Conservation (phyloP, 2,888 invertebrate species). For the Dione juno region DNA sequence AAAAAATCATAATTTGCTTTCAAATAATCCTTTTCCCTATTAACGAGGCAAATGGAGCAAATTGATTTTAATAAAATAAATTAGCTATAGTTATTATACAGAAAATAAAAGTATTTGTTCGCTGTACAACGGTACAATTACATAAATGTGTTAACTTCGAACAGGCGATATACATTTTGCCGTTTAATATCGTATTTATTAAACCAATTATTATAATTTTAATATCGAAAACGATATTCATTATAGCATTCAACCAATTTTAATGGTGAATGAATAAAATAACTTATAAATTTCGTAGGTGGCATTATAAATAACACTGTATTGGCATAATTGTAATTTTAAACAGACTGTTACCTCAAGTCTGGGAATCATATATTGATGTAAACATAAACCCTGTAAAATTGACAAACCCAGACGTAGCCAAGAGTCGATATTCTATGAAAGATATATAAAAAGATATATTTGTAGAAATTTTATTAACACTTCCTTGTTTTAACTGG, state of each 20-base stretch:
- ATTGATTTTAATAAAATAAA: conserved; percentile 25
- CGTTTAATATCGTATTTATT: background rate
- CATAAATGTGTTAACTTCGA: background rate
- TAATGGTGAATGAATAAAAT: too few relatives aligned
- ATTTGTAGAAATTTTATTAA: too few relatives aligned
- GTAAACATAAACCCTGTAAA: too few relatives aligned
- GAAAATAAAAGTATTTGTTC: conserved; percentile 16
- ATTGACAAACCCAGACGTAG: too few relatives aligned
- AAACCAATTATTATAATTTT: background rate
- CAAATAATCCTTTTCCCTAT: background rate
- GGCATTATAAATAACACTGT: too few relatives aligned
- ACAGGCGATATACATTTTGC: conserved; percentile 1
- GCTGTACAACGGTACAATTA: conserved; percentile 19
- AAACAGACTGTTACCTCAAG: too few relatives aligned
- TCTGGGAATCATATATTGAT: too few relatives aligned
- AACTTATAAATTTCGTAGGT: too few relatives aligned
- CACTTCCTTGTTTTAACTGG: too few relatives aligned
- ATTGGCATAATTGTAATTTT: too few relatives aligned
- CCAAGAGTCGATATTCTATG: too few relatives aligned
- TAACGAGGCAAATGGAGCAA: conserved; percentile 6
- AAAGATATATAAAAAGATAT: too few relatives aligned
- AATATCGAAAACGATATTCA: background rate
- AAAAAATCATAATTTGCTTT: background rate
- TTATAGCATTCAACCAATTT: background rate
- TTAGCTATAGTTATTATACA: conserved; percentile 9